These are phyloP conservation scores for Ispidina lecontei DNA, from an alignment of 2,797 vertebrate species.

Conservation along the genomic window DNA sequence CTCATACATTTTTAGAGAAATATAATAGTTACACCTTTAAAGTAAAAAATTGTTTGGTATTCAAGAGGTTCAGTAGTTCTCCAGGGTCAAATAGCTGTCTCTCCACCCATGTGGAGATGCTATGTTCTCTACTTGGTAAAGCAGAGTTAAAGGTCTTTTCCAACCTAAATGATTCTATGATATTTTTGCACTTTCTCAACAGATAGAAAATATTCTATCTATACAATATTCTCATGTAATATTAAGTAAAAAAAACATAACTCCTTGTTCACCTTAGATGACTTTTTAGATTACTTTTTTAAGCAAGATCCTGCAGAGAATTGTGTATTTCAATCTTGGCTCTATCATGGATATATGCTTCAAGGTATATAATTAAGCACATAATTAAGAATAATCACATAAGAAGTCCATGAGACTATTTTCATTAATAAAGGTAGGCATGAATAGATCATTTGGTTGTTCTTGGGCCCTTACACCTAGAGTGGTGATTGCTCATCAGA, in stretches of 20 bases:
- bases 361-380: not conserved
- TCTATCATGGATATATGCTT: not conserved
- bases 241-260: not conserved
- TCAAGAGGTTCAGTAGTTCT: not conserved
- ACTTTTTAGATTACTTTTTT: not conserved
- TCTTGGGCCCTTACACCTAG: not conserved
- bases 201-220: not conserved
- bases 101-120: not conserved
- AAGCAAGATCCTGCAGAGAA: not conserved
- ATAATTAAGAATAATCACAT: not conserved
- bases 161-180: too few relatives aligned
- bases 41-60: not conserved
- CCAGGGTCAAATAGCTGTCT: not conserved
- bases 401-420: not conserved
- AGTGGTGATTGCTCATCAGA: not conserved
- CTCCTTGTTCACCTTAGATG: not conserved
- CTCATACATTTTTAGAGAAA: not conserved
- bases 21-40: not conserved
- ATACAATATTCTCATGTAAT: rapidly evolving
- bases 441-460: not conserved
- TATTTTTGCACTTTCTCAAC: too few relatives aligned
- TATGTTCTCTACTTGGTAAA: not conserved
- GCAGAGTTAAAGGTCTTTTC: too few relatives aligned
- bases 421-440: not conserved
- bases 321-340: not conserved